Base-by-base conservation (phyloP, 2,888 invertebrate species). In the Odontothrips loti region DNA sequence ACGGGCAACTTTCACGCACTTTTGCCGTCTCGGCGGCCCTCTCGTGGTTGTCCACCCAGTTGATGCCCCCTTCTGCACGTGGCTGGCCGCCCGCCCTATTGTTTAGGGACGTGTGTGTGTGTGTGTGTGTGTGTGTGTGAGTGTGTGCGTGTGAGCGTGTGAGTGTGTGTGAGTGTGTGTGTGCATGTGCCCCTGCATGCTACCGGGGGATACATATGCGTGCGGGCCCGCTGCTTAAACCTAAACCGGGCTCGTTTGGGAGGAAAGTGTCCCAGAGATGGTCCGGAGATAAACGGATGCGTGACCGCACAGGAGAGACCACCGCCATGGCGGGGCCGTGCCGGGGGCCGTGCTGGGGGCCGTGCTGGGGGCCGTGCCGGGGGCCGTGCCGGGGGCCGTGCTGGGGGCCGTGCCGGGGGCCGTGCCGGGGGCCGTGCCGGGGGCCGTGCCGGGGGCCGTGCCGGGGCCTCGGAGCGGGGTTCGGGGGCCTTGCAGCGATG, bases 191-290 rank as follows among this genome's bases (percentile, higher is more conserved):
- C 17, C 17, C 6, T 6, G 58, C 58, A 15, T 58, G 58, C n/a
- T 58, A 58, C 68, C 68, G 23, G 23, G 68, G 23, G 23, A 75
- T 75, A 75, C 23, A 27, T 75, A 75, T 27, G 68, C 23, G 12
- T 27, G 68, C 23, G 68, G n/a, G 68, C 27, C 23, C 23, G 23
- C 68, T 27, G 68, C 68, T 75, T 75, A 27, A 75, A 75, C 68
- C 68, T 27, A 75, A 75, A 75, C 68, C 68, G 58, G 17, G 58
- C 58, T 58, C 58, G 68, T 75, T 75, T 75, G 68, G 68, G 68
- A 75, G 68, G 68, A 27, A 75, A 75, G 68, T 75, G 68, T 75
- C 68, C 68, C 68, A 75, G 68, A 75, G 68, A 75, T 75, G 68
- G 68, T n/a, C 23, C 10, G 68, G 68, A 75, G 68, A 75, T 75